These are phyloP conservation scores for Verasper variegatus DNA, from an alignment of 2,113 vertebrate genomes.

Conservation along the genomic window DNA sequence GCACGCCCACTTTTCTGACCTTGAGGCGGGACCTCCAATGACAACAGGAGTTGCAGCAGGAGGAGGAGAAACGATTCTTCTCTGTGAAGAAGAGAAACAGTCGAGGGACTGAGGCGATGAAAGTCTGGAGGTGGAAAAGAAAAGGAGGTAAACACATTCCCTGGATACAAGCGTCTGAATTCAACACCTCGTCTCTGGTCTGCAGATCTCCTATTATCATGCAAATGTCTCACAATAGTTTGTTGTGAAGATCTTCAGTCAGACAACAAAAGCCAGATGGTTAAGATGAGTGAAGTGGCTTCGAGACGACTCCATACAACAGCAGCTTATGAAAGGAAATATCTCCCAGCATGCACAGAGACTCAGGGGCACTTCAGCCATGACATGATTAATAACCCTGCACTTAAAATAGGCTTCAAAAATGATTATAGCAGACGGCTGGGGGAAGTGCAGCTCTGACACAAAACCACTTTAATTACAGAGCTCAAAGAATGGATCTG, in stretches of 20 bases:
- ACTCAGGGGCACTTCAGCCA: constrained; percentile 25
- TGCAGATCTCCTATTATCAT: no score
- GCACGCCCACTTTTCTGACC: constrained; percentile 23
- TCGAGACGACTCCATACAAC: constrained; percentile 4
- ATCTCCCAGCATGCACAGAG: constrained; percentile 32
- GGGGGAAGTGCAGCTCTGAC: constrained; percentile 16
- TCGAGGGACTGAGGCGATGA: no score
- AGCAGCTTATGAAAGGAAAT: constrained; percentile 22
- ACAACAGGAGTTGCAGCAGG: neutral
- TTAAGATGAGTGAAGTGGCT: constrained; percentile 1
- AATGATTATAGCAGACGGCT: constrained; percentile 42
- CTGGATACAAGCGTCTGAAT: neutral
- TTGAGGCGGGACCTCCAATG: neutral
- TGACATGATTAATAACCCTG: constrained; percentile 53
- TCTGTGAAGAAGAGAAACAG: neutral
- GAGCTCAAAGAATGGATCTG: neutral
- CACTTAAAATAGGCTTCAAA: constrained; percentile 49
- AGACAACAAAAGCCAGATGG: constrained; percentile 35
- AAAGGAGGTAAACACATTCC: no score
- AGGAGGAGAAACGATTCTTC: neutral
- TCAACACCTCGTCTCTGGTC: neutral
- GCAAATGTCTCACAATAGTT: neutral
- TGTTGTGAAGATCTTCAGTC: constrained; percentile 1
- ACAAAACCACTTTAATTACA: constrained; percentile 36
- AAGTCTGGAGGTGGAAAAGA: no score